Conservation (phyloP, 2,797 vertebrate genomes). For the Gobio occitaniae region DNA sequence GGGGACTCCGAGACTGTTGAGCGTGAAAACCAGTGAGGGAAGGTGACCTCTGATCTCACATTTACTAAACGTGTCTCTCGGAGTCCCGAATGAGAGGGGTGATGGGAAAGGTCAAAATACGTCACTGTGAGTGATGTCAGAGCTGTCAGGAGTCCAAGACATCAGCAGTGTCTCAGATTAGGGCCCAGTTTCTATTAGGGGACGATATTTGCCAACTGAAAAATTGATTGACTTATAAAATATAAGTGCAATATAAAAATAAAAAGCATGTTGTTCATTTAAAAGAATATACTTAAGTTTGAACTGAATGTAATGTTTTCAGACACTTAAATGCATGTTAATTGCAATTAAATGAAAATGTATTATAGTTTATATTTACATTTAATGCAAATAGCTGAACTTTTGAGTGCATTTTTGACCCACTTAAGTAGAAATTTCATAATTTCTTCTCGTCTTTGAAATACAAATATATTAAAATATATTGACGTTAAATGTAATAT, state of each 20-base stretch:
- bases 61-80: constrained; percentile 66
- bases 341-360: not conserved
- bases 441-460: not conserved
- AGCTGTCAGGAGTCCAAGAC: constrained; percentile 55
- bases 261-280: not conserved
- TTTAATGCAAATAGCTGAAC: not conserved
- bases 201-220: not conserved
- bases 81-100: constrained; percentile 67
- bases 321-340: not conserved
- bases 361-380: not conserved
- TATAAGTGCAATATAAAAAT: not conserved
- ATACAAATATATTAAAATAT: not conserved
- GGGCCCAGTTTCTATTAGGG: not conserved
- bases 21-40: constrained; percentile 74
- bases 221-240: not conserved
- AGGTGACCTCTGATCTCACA: constrained; percentile 77
- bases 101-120: constrained; percentile 74
- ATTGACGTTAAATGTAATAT: not conserved
- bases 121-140: constrained; percentile 73
- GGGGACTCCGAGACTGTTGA: constrained; percentile 65
- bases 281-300: too few species aligned
- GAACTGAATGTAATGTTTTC: not conserved
- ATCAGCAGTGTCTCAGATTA: not conserved
- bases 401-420: not conserved
- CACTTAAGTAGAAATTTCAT: not conserved